Evolutionary conservation across 2,113 vertebrate species (phyloP), one percentile per base, ranked within the genome.

Genomic region (Atractosteus spatula): DNA sequence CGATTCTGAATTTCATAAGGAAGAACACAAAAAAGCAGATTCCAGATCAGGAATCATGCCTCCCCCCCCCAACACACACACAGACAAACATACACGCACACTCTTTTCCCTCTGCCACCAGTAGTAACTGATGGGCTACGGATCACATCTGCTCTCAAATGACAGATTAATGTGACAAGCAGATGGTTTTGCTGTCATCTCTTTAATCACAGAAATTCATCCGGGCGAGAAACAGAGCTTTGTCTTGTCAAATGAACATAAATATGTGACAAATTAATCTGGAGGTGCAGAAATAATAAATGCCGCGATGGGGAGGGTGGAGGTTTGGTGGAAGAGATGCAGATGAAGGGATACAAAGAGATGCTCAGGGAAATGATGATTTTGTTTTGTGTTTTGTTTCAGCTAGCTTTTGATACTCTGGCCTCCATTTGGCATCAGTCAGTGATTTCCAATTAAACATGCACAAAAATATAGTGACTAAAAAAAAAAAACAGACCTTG

Each of bases 91-190:
- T 10, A 51, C 5, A 51, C 10, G 47, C 10, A 51, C 47, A 51
- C 5, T 10, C 47, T 10, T 66, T 76, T 71, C 75, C 66, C 66
- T 64, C 8, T n/a, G 42, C 44, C 42, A 5, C 41, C 62, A 44
- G 68, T 80, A 11, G n/a, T 89, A 89, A 91, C 81, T 88, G 91
- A 91, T 92, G 86, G 82, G 79, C 76, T 73, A 85, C 88, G 91
- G 87, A 90, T 91, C 88, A 87, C 83, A 73, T 87, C 83, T 41
- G 79, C 86, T 85, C 84, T 82, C 83, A 75, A 81, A 85, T 91
- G 91, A 93, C 89, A 87, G 91, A 93, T 93, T 90, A 82, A 87
- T 88, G 87, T 92, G 91, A 92, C 91, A 90, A 89, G 88, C 91
- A 92, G 91, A 93, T 92, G 91, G 89, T 91, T 92, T 91, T 88